Conservation (phyloP, 2,888 invertebrate genomes). For the Autographa gamma region DNA sequence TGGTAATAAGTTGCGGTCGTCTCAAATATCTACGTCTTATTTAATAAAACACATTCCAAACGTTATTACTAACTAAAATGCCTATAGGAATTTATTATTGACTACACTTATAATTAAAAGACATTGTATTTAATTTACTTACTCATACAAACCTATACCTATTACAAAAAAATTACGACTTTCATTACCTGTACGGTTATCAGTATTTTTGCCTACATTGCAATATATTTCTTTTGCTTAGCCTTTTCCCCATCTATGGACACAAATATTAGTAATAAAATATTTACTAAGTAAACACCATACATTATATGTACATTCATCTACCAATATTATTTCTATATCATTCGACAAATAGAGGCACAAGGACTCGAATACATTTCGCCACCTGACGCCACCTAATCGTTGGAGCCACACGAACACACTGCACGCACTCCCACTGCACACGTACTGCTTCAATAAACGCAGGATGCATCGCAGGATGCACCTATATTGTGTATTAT, state of each 20-base stretch:
- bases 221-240: neutral
- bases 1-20: neutral
- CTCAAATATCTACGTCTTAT: neutral
- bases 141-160: neutral
- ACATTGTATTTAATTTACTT: neutral
- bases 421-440: neutral
- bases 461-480: constrained; percentile 74
- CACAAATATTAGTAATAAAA: too few relatives aligned
- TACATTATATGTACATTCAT: neutral
- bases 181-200: neutral
- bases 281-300: neutral
- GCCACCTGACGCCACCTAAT: constrained; percentile 16
- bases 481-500: constrained; percentile 63
- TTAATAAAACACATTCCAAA: neutral
- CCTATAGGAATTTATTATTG: neutral
- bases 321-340: neutral
- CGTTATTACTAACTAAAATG: neutral
- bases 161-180: neutral
- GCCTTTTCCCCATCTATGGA: too few relatives aligned
- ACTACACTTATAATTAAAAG: neutral
- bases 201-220: neutral
- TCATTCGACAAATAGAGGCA: neutral
- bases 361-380: constrained; percentile 15
- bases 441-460: constrained; percentile 51
- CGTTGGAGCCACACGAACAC: neutral